These are phyloP conservation scores for Nautilus pompilius DNA, from an alignment of 1,140 invertebrate genomes.

Conservation along the genomic window DNA sequence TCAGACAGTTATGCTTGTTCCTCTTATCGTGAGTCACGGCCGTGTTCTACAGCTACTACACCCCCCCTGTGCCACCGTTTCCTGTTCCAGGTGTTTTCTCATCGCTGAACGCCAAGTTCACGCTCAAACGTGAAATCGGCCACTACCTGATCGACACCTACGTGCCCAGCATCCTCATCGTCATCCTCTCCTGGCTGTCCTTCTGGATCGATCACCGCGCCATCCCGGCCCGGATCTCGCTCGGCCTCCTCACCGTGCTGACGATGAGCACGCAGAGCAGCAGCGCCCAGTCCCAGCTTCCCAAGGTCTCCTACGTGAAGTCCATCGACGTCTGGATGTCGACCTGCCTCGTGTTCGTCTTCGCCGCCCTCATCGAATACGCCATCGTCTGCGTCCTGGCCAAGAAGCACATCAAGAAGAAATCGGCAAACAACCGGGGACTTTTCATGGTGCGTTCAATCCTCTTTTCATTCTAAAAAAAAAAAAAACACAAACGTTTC, in stretches of 20 bases:
- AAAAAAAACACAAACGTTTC: too few relatives aligned
- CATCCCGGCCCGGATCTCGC: slow-evolving; percentile 13
- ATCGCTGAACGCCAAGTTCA: slow-evolving; percentile 15
- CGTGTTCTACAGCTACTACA: too few relatives aligned
- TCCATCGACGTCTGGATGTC: slow-evolving; percentile 85
- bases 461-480: too few relatives aligned
- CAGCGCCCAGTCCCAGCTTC: slow-evolving; percentile 14
- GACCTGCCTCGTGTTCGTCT: slow-evolving; percentile 82
- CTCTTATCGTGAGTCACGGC: too few relatives aligned
- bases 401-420: too few relatives aligned
- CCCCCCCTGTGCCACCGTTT: too few relatives aligned
- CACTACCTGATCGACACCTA: slow-evolving; percentile 24
- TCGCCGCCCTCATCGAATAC: slow-evolving; percentile 78
- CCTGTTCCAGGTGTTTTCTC: slow-evolving; percentile 12
- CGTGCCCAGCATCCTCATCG: slow-evolving; percentile 20
- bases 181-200: slow-evolving; percentile 54
- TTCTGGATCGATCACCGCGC: slow-evolving; percentile 72
- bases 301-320: slow-evolving; percentile 65
- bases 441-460: too few relatives aligned
- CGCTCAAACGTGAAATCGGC: slow-evolving; percentile 13
- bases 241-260: slow-evolving; percentile 58
- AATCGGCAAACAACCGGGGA: too few relatives aligned
- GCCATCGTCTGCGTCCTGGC: slow-evolving; percentile 65
- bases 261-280: slow-evolving; percentile 19
- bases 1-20: too few relatives aligned